These are phyloP conservation scores for Spodoptera exigua DNA, from an alignment of 2,888 invertebrate genomes.

Conservation along the genomic window DNA sequence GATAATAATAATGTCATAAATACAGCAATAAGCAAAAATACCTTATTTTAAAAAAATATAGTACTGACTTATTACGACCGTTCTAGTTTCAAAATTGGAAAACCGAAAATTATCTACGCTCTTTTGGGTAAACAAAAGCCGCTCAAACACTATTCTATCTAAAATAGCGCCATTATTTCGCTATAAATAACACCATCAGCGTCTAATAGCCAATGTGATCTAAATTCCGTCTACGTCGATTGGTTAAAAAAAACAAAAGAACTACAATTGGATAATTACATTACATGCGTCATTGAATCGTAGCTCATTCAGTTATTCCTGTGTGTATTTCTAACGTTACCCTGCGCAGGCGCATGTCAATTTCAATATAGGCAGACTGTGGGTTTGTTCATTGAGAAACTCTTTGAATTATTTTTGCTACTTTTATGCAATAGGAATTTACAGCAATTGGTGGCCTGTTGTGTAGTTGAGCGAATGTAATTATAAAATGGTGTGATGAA, in stretches of 20 bases:
- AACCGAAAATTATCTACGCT: no score
- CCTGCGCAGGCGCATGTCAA: slow-evolving; percentile 19
- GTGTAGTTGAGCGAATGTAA: no score
- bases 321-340: slow-evolving; percentile 26
- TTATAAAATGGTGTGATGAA: no score
- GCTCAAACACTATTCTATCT: no score
- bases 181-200: slow-evolving; percentile 2
- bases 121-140: no score
- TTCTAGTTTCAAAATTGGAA: no score
- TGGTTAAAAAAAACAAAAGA: slow-evolving; percentile 33
- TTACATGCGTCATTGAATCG: slow-evolving; percentile 18
- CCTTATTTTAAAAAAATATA: no score
- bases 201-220: slow-evolving; percentile 1
- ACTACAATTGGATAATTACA: slow-evolving; percentile 41
- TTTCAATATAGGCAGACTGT: slow-evolving; percentile 18
- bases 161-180: no score
- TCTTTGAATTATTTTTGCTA: slow-evolving; percentile 7
- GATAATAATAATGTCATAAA: no score
- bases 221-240: slow-evolving; percentile 19
- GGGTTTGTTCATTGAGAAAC: slow-evolving; percentile 11
- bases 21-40: no score
- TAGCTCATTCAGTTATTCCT: slow-evolving; percentile 41
- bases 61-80: no score
- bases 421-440: background rate
- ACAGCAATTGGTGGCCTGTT: no score